These are phyloP conservation scores for Tragelaphus buxtoni DNA, from an alignment of 2,113 vertebrate genomes.

Conservation along the genomic window DNA sequence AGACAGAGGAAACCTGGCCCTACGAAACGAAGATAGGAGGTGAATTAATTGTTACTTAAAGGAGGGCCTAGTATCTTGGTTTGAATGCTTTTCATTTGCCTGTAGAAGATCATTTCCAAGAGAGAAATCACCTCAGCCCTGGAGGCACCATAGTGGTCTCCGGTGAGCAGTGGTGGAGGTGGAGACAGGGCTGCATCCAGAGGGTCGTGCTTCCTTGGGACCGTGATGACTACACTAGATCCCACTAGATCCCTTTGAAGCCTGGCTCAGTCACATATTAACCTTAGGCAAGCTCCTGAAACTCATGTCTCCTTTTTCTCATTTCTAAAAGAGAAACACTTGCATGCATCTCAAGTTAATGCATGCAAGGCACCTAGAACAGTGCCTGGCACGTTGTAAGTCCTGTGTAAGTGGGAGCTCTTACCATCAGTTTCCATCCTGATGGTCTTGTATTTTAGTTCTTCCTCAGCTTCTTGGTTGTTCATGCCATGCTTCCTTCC, in stretches of 20 bases:
- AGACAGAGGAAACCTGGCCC: background rate
- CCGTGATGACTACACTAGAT: background rate
- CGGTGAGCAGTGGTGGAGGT: background rate
- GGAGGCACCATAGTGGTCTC: background rate
- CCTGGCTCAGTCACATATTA: background rate
- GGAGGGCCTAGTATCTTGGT: background rate
- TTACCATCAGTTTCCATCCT: background rate
- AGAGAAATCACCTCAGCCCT: background rate
- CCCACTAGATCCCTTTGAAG: background rate
- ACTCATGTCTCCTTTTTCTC: background rate
- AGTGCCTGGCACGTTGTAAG: background rate
- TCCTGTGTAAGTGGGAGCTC: background rate
- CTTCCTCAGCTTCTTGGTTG: background rate
- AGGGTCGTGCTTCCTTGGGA: background rate
- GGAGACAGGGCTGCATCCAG: background rate
- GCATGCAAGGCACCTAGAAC: background rate
- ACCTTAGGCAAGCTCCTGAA: background rate
- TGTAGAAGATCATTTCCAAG: background rate
- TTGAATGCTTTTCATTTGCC: background rate
- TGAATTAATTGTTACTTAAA: background rate
- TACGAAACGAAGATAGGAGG: background rate
- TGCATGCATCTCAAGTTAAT: background rate
- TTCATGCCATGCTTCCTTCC: background rate
- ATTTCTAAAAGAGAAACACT: background rate
- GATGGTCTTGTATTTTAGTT: background rate